Evolutionary conservation across 2,888 invertebrate genomes (phyloP).

Genomic region (Chouioia cunea): DNA sequence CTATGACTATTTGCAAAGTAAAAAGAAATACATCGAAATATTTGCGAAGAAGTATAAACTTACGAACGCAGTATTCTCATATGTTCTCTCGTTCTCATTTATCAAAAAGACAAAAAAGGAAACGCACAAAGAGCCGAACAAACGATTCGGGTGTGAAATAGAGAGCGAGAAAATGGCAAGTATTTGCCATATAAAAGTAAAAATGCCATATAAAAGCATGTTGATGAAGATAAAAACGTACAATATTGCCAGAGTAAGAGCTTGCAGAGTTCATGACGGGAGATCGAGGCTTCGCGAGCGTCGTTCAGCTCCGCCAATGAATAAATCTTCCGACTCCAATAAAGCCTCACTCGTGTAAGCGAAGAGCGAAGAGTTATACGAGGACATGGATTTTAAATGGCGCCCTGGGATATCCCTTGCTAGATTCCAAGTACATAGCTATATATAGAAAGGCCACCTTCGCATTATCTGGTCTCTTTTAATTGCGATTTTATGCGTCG

Average conservation of each 20-base stretch:
- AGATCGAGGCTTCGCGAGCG: not conserved
- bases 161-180: not conserved
- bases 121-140: not conserved
- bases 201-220: too few species aligned
- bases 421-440: constrained; percentile 31
- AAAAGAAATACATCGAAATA: too few species aligned
- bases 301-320: constrained; percentile 21
- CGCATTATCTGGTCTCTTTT: constrained; percentile 44
- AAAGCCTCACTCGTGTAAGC: constrained; percentile 43
- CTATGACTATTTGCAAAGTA: too few species aligned
- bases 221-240: constrained; percentile 29
- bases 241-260: not conserved
- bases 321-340: constrained; percentile 54
- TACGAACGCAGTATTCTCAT: too few species aligned
- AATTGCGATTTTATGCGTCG: constrained; percentile 60
- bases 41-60: too few species aligned
- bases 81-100: not conserved
- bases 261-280: too few species aligned
- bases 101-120: not conserved
- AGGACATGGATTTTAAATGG: constrained; percentile 52
- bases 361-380: constrained; percentile 48
- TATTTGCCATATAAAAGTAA: not conserved
- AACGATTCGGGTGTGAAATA: constrained; percentile 7
- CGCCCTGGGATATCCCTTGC: constrained; percentile 27
- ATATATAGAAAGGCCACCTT: constrained; percentile 22